Conservation (phyloP, 2,888 invertebrate species). For the Drosophila birchii region DNA sequence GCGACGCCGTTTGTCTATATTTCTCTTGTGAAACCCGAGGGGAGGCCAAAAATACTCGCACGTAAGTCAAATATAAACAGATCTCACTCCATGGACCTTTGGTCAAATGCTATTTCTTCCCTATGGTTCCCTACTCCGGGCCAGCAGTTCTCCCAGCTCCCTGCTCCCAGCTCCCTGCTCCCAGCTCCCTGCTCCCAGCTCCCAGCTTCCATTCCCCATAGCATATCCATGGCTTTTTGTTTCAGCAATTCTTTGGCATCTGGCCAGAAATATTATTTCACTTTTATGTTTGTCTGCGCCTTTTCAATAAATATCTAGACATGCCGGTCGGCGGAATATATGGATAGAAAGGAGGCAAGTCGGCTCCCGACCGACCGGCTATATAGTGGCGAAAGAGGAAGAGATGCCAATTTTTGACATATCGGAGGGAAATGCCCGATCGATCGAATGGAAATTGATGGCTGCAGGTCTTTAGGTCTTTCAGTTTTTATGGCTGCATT, state of each 20-base stretch:
- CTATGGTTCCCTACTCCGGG: slow-evolving; percentile 15
- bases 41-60: slow-evolving; percentile 59
- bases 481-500: slow-evolving; percentile 71
- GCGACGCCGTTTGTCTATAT: slow-evolving; percentile 4
- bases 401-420: slow-evolving; percentile 69
- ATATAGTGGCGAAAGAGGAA: slow-evolving; percentile 14
- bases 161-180: slow-evolving; percentile 16
- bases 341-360: slow-evolving; percentile 9
- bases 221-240: slow-evolving; percentile 51
- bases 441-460: slow-evolving; percentile 46
- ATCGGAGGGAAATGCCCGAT: slow-evolving; percentile 59
- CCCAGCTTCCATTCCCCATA: slow-evolving; percentile 25
- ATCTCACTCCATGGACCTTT: slow-evolving; percentile 28
- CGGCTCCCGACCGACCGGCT: neutral
- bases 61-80: slow-evolving; percentile 77
- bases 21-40: slow-evolving; percentile 8
- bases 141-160: slow-evolving; percentile 20
- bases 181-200: neutral
- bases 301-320: slow-evolving; percentile 76
- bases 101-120: slow-evolving; percentile 9
- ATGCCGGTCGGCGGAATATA: slow-evolving; percentile 24
- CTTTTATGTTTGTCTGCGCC: slow-evolving; percentile 80
- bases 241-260: slow-evolving; percentile 64
- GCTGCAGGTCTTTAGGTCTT: slow-evolving; percentile 53
- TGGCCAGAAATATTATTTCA: slow-evolving; percentile 79